Conservation (phyloP, 2,113 vertebrate genomes). For the Mesoclemmys tuberculata region DNA sequence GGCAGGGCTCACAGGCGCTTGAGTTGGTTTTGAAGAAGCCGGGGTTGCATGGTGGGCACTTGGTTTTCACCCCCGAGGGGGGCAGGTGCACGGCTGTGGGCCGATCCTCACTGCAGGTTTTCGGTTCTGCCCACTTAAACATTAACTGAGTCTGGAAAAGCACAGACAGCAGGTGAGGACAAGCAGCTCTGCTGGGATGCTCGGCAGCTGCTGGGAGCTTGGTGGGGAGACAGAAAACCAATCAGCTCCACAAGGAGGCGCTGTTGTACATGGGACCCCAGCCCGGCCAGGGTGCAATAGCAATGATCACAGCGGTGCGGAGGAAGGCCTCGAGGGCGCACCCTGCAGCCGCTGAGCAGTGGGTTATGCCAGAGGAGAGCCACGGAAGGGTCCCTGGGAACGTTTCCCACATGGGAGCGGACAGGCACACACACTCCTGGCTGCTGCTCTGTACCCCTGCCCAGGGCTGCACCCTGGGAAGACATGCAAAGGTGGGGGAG, state of each 20-base stretch:
- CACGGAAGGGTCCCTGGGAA: not conserved
- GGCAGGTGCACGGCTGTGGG: slow-evolving; percentile 83
- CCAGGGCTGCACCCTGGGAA: not conserved
- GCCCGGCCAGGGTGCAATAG: not conserved
- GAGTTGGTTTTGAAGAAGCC: slow-evolving; percentile 88
- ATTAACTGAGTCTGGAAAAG: slow-evolving; percentile 89
- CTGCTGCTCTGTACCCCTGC: not conserved
- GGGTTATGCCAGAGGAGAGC: not conserved
- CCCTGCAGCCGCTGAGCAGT: no score
- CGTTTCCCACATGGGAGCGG: not conserved
- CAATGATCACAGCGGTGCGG: not conserved
- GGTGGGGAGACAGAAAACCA: not conserved
- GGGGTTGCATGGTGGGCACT: slow-evolving; percentile 93
- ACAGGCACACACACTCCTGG: not conserved
- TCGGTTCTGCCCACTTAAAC: slow-evolving; percentile 97
- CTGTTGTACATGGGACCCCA: not conserved
- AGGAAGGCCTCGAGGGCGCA: not conserved
- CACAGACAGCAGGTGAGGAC: accelerated
- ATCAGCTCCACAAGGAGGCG: not conserved
- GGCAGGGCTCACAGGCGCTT: slow-evolving; percentile 88
- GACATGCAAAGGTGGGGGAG: no score
- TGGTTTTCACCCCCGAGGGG: slow-evolving; percentile 82
- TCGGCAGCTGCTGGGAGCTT: not conserved
- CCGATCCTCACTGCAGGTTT: slow-evolving; percentile 87
- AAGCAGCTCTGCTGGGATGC: no score